Evolutionary conservation across 2,888 invertebrate species (phyloP).

Genomic region (Eustalomyia histrio): DNA sequence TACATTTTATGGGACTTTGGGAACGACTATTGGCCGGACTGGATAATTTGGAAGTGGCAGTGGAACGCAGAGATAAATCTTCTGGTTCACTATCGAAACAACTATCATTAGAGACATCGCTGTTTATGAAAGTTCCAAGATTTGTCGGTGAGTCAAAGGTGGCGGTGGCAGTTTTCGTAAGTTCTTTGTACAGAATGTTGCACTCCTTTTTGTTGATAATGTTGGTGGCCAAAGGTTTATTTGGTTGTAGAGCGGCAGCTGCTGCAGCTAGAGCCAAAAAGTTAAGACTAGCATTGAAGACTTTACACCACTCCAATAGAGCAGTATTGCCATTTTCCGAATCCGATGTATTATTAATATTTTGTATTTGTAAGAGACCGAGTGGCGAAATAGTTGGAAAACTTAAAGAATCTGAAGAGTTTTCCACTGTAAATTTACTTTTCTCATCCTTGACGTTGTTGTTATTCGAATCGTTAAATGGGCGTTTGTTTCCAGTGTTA

Average conservation of each 20-base stretch:
- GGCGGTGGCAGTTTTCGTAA: slow-evolving; percentile 80
- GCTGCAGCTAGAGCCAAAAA: slow-evolving; percentile 73
- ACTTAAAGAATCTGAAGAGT: slow-evolving; percentile 27
- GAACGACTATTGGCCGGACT: slow-evolving; percentile 71
- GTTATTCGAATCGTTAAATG: slow-evolving; percentile 72
- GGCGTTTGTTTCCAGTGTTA: slow-evolving; percentile 13
- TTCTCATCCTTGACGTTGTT: slow-evolving; percentile 65
- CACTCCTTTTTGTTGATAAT: slow-evolving; percentile 79
- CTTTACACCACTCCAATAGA: slow-evolving; percentile 88
- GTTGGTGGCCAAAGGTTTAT: neutral
- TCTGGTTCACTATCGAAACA: slow-evolving; percentile 77
- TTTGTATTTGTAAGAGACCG: slow-evolving; percentile 67
- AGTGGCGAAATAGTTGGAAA: slow-evolving; percentile 47
- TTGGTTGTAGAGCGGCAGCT: slow-evolving; percentile 72
- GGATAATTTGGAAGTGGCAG: slow-evolving; percentile 70
- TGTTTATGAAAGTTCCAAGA: slow-evolving; percentile 70
- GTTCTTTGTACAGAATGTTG: slow-evolving; percentile 83
- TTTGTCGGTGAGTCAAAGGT: slow-evolving; percentile 51
- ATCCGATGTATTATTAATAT: slow-evolving; percentile 63
- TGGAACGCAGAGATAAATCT: slow-evolving; percentile 76
- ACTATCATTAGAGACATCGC: slow-evolving; percentile 73
- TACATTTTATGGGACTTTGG: slow-evolving; percentile 72
- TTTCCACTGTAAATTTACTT: slow-evolving; percentile 15
- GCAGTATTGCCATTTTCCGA: slow-evolving; percentile 75
- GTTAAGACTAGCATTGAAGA: slow-evolving; percentile 81